Conservation (phyloP, 1,140 invertebrate genomes). For the Vanessa atalanta region DNA sequence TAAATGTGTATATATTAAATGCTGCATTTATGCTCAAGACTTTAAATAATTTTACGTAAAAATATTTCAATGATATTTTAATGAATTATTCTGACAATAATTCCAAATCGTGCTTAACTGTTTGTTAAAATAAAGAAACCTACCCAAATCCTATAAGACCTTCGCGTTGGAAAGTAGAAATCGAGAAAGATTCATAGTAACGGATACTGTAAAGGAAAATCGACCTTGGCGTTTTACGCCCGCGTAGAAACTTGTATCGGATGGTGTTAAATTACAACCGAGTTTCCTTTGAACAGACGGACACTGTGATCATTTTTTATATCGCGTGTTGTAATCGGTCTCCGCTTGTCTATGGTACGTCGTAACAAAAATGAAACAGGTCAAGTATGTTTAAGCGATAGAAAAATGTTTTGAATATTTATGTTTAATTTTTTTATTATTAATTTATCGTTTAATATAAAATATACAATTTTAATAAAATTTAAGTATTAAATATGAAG, state of each 20-base stretch:
- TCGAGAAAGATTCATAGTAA: constrained; percentile 18
- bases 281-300: constrained; percentile 11
- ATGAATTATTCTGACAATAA: too few species aligned
- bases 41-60: too few species aligned
- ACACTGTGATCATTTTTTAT: constrained; percentile 13
- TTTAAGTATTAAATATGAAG: too few species aligned
- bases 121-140: background rate
- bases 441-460: background rate
- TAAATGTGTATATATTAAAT: too few species aligned
- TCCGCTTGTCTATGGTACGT: constrained; percentile 6
- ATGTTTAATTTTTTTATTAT: background rate
- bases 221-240: constrained; percentile 2
- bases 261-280: constrained; percentile 9
- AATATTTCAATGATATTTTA: too few species aligned
- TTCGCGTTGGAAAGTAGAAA: constrained; percentile 28
- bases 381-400: background rate
- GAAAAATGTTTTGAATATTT: background rate
- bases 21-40: too few species aligned
- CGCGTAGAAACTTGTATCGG: constrained; percentile 12
- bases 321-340: constrained; percentile 11
- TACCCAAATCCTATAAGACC: constrained; percentile 15
- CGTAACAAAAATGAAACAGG: constrained; percentile 4
- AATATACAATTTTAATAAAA: too few species aligned
- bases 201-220: constrained; percentile 19
- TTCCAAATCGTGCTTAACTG: background rate